These are phyloP conservation scores for Osmerus eperlanus DNA, from an alignment of 2,113 vertebrate genomes.

Conservation along the genomic window DNA sequence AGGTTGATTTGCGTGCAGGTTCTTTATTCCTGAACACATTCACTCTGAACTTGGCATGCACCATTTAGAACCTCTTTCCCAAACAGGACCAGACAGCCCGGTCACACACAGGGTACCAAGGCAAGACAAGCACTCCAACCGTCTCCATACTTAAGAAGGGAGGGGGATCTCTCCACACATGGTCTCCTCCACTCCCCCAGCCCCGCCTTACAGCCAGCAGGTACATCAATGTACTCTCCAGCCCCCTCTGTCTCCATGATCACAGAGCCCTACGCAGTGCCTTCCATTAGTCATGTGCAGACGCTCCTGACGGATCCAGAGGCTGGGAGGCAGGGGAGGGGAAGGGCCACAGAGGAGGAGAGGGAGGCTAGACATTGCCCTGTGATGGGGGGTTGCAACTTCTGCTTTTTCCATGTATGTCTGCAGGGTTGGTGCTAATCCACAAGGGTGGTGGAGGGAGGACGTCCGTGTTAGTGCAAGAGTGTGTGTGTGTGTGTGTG, in stretches of 20 bases:
- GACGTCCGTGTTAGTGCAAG: not conserved
- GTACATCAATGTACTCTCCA: constrained; percentile 25
- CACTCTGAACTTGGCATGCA: constrained; percentile 21
- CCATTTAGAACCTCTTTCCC: constrained; percentile 4
- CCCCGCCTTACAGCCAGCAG: constrained; percentile 8
- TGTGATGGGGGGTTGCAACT: constrained; percentile 33
- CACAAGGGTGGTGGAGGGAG: constrained; percentile 7
- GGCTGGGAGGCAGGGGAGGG: constrained; percentile 10
- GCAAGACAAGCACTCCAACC: no score
- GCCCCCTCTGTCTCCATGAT: constrained; percentile 5
- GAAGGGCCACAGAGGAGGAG: not conserved
- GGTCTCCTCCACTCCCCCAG: not conserved
- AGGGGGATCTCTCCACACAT: no score
- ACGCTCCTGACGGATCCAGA: constrained; percentile 21
- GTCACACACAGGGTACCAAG: no score
- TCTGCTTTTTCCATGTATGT: constrained; percentile 33
- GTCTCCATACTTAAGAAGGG: no score
- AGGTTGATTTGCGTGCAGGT: constrained; percentile 23
- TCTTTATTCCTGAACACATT: constrained; percentile 17
- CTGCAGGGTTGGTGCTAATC: constrained; percentile 26
- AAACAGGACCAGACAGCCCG: constrained; percentile 1
- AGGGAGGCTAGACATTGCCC: constrained; percentile 21
- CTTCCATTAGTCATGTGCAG: constrained; percentile 27
- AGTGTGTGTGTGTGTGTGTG: not conserved
- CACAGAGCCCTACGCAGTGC: constrained; percentile 4